A percentile compares a stretch with the other conserved stretches of the same genome.
Conservation (phyloP, 2,113 vertebrate genomes). For the Chloebia gouldiae region DNA sequence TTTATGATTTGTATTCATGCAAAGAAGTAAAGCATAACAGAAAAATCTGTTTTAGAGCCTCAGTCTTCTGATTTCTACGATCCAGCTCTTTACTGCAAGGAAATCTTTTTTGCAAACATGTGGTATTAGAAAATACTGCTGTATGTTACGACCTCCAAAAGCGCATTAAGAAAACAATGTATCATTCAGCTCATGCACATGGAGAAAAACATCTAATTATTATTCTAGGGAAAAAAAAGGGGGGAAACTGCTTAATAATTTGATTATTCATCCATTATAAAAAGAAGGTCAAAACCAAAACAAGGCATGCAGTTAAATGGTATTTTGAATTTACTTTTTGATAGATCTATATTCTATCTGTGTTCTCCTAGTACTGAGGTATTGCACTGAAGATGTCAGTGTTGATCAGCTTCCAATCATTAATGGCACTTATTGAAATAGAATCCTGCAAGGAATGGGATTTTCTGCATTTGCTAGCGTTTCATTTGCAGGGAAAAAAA, state of each 20-base stretch:
- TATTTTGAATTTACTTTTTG: neutral
- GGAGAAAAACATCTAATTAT: neutral
- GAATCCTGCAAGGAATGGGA: neutral
- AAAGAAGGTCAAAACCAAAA: neutral
- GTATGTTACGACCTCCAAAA: neutral
- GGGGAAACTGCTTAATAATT: neutral
- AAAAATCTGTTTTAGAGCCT: neutral
- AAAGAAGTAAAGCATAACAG: neutral
- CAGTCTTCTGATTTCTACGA: neutral
- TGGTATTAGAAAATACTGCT: neutral
- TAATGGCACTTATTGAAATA: neutral
- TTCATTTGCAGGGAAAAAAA: neutral
- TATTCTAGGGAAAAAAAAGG: neutral
- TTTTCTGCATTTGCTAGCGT: neutral
- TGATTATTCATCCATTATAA: neutral
- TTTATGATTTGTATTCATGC: neutral
- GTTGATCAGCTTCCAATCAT: constrained; percentile 24
- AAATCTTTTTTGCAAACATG: neutral
- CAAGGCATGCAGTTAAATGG: neutral
- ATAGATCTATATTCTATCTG: neutral
- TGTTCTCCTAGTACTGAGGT: neutral
- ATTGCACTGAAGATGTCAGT: constrained; percentile 15
- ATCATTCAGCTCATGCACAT: neutral
- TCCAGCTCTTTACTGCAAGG: neutral
- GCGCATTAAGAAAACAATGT: neutral